A percentile compares a stretch with the other conserved stretches of the same genome.
phyloP scores from a whole-genome alignment of 2,797 vertebrate species.

The Enteromius anoplus region DNA sequence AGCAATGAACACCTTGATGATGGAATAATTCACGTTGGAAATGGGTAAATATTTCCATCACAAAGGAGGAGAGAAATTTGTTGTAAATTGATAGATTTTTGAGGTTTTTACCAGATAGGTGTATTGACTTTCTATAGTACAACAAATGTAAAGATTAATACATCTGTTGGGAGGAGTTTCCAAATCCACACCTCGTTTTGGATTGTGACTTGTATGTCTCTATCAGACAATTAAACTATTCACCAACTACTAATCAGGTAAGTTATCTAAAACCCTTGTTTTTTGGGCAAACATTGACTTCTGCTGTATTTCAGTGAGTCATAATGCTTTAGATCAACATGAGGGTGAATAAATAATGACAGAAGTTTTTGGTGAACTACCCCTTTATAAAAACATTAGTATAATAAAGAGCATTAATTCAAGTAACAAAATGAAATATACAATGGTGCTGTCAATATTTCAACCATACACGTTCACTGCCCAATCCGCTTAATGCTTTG shows the following conservation, averaged over 20 bases:
- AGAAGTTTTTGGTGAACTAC: background rate
- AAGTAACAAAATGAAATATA: background rate
- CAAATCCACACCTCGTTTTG: constrained; percentile 63
- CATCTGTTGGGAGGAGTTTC: constrained; percentile 64
- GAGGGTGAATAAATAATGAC: background rate
- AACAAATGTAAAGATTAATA: constrained; percentile 56
- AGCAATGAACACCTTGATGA: background rate
- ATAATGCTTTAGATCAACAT: background rate
- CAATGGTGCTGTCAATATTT: background rate
- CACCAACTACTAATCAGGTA: constrained; percentile 50
- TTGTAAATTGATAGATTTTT: constrained; percentile 36
- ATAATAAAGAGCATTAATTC: background rate
- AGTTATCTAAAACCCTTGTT: constrained; percentile 64
- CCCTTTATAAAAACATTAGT: background rate
- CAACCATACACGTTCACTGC: background rate
- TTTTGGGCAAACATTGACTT: constrained; percentile 63
- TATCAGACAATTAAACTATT: constrained; percentile 64
- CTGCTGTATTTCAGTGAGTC: too few species aligned
- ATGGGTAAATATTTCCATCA: background rate
- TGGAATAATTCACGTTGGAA: background rate
- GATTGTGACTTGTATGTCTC: constrained; percentile 63
- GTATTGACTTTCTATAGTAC: constrained; percentile 50
- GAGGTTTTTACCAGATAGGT: constrained; percentile 49
- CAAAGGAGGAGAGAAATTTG: constrained; percentile 36
- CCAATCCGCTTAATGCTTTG: background rate